Percentiles rank a stretch among this genome's conserved stretches.
Evolutionary conservation across 1,140 invertebrate genomes (phyloP).

Genomic region (Stegodyphus dumicola): DNA sequence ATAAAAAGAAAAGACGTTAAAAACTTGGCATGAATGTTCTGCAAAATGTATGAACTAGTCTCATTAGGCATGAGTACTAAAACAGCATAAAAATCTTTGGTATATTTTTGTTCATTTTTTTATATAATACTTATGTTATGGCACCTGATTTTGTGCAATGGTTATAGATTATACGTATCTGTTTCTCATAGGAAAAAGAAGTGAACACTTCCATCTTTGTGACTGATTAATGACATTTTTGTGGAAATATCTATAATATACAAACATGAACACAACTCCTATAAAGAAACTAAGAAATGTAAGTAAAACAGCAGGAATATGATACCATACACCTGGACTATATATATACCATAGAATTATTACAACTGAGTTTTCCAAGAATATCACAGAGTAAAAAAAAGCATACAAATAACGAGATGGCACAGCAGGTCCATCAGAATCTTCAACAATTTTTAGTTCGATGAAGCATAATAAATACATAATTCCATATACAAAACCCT

Average conservation of each 20-base stretch:
- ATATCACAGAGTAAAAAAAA: conserved; percentile 53
- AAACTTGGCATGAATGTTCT: too few species aligned
- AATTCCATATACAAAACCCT: conserved; percentile 33
- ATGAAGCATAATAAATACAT: conserved; percentile 47
- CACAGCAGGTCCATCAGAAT: conserved; percentile 26
- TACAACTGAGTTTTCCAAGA: conserved; percentile 42
- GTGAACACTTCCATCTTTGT: conserved; percentile 27
- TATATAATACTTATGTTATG: too few species aligned
- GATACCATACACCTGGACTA: conserved; percentile 21
- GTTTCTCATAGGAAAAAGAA: conserved; percentile 36
- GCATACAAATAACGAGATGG: conserved; percentile 39
- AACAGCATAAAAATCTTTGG: too few species aligned
- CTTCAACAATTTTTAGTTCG: conserved; percentile 33
- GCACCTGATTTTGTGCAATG: too few species aligned
- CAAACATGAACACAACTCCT: conserved; percentile 29
- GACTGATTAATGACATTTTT: conserved; percentile 29
- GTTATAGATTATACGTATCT: too few species aligned
- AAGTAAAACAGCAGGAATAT: conserved; percentile 16
- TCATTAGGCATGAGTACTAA: too few species aligned
- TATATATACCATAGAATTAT: conserved; percentile 44
- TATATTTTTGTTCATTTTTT: too few species aligned
- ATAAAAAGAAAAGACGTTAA: too few species aligned
- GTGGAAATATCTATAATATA: conserved; percentile 48
- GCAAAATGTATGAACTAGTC: too few species aligned
- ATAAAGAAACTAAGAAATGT: conserved; percentile 29